Conservation (phyloP, 2,888 invertebrate genomes). For the Lamproptera curius region DNA sequence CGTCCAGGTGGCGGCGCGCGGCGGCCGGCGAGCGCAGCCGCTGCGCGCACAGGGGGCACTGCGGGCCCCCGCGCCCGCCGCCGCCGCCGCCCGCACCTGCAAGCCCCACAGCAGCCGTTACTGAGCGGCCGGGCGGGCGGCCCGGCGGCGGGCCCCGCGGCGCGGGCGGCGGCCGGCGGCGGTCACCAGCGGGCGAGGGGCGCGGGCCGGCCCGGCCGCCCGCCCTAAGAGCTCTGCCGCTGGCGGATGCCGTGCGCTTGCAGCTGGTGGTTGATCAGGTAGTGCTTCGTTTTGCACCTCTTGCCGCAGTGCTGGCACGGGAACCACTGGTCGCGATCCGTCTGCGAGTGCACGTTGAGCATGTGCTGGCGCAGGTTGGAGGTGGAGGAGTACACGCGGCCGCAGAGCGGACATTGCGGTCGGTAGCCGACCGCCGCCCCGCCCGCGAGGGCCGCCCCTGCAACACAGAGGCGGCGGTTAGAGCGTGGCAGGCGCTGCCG, state of each 20-base stretch:
- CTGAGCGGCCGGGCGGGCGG: background rate
- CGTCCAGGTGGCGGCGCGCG: slow-evolving; percentile 86
- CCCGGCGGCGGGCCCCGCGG: slow-evolving; percentile 26
- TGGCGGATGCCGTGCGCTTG: slow-evolving; percentile 87
- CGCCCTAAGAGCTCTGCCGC: slow-evolving; percentile 79
- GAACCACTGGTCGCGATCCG: slow-evolving; percentile 84
- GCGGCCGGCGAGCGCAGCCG: slow-evolving; percentile 81
- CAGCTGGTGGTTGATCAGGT: slow-evolving; percentile 86
- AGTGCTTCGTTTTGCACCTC: slow-evolving; percentile 87
- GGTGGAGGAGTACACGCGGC: slow-evolving; percentile 84
- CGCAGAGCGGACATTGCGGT: slow-evolving; percentile 84
- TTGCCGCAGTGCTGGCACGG: slow-evolving; percentile 86
- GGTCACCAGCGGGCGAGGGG: slow-evolving; percentile 35
- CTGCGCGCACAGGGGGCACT: slow-evolving; percentile 86
- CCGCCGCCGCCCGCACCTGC: slow-evolving; percentile 44
- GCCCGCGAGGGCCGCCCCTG: slow-evolving; percentile 81
- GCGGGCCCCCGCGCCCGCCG: slow-evolving; percentile 49
- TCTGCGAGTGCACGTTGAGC: slow-evolving; percentile 85
- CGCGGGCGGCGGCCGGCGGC: slow-evolving; percentile 33
- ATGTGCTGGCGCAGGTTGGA: slow-evolving; percentile 87
- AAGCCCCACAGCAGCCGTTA: slow-evolving; percentile 42
- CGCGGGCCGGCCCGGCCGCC: slow-evolving; percentile 43
- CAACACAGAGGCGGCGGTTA: slow-evolving; percentile 82
- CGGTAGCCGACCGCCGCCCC: slow-evolving; percentile 75
- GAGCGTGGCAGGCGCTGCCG: slow-evolving; percentile 21